Evolutionary conservation across 1,140 invertebrate species (phyloP), one percentile per base, ranked within the genome.

Genomic region (Drosophila nasuta): DNA sequence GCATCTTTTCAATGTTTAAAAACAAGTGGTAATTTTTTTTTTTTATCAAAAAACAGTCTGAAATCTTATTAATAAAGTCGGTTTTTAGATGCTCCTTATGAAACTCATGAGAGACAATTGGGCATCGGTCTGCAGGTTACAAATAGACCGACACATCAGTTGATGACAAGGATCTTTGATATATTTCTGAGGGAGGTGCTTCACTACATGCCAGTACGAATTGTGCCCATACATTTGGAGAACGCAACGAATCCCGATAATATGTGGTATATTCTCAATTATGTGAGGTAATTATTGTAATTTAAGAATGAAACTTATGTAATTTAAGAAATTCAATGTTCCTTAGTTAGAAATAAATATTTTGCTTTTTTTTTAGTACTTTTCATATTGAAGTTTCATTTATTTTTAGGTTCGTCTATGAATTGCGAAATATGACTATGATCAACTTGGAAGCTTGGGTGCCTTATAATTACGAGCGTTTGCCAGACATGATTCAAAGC

Each of bases 391-490:
- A 64, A 38, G 5, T n/a, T 33, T 49, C 1, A 3, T 15, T 6
- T 45, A 25, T 4, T 64, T 54, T 7, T 6, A 82, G 79, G 5
- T 11, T 15, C 2, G 25, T 68, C 17, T 30, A 41, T 5, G 15
- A 8, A 5, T 57, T 49, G 0, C n/a, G 41, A n/a, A 67, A 69
- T 11, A 51, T 60, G 3, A 62, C 20, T 10, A 90, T 90, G 94
- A 94, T 97, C 7, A 96, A 96, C 91, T 90, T 97, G 72, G 96
- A 96, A 80, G 94, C 96, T 0, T 96, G 95, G 94, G 93, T 95
- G 43, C 93, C 94, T 2, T 94, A 95, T 0, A 95, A 38, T 92
- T 94, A 54, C 94, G 95, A 68, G 17, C 79, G 90, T 20, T 76
- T 91, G 43, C 67, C 72, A 77, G 81, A 82, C 33, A 90, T 72